Conservation (phyloP, 2,797 vertebrate genomes). For the Enteromius mattozi region DNA sequence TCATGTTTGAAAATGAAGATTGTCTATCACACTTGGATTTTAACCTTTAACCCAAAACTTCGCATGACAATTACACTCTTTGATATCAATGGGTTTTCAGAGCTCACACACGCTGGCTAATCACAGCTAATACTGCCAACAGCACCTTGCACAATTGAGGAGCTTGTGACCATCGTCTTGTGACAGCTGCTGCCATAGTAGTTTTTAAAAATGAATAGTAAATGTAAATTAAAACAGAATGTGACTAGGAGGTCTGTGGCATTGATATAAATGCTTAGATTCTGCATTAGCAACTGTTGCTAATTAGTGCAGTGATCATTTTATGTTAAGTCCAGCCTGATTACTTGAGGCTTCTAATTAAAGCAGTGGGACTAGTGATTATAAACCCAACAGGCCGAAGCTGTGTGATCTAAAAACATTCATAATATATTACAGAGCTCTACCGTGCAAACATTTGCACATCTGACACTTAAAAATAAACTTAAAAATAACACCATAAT, state of each 20-base stretch:
- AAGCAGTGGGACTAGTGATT: conserved; percentile 4
- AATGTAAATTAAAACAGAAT: conserved; percentile 10
- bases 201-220: neutral
- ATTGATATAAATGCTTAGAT: neutral
- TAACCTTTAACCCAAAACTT: conserved; percentile 15
- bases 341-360: conserved; percentile 22
- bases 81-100: neutral
- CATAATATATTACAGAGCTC: neutral
- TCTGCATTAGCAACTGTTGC: neutral
- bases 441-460: neutral
- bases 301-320: conserved; percentile 16
- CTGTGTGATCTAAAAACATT: neutral
- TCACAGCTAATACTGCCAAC: neutral
- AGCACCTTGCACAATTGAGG: neutral
- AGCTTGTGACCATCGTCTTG: no score
- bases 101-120: neutral
- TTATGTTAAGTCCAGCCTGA: conserved; percentile 20
- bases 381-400: neutral
- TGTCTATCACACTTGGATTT: neutral
- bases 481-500: conserved; percentile 17
- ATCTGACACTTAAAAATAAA: conserved; percentile 4
- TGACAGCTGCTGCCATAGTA: neutral
- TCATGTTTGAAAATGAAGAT: conserved; percentile 32
- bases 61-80: neutral
- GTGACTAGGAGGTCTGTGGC: conserved; percentile 13